phyloP scores from a whole-genome alignment of 2,113 vertebrate genomes.

The Peromyscus leucopus region DNA sequence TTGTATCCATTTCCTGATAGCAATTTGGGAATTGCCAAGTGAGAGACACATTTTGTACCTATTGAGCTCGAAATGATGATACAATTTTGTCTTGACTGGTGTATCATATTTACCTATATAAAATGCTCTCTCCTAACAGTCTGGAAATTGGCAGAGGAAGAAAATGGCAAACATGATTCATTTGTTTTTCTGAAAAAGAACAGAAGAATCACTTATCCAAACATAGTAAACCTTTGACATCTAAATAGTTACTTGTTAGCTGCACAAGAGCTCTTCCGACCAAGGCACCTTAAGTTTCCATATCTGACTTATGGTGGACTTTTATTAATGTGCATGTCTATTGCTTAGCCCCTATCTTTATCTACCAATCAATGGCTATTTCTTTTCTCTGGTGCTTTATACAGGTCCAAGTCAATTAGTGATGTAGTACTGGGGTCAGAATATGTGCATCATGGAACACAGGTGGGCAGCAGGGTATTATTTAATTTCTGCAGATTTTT shows the following conservation, averaged over 20 bases:
- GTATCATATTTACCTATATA: not conserved
- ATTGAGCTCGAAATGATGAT: conserved; percentile 73
- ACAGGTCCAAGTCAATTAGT: conserved; percentile 26
- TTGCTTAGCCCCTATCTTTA: not conserved
- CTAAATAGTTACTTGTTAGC: not conserved
- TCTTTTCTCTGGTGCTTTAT: not conserved
- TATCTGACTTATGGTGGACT: not conserved
- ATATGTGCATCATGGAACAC: not conserved
- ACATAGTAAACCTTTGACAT: conserved; percentile 58
- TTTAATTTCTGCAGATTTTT: not conserved
- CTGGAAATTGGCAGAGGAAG: conserved; percentile 29
- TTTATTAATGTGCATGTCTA: not conserved
- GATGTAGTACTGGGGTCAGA: not conserved
- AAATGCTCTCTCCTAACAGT: conserved; percentile 65
- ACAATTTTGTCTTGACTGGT: conserved; percentile 63
- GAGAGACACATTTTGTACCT: conserved; percentile 66
- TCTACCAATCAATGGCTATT: not conserved
- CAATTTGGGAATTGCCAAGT: conserved; percentile 66
- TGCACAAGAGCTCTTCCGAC: conserved; percentile 30
- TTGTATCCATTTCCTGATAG: conserved; percentile 62
- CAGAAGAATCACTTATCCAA: conserved; percentile 50
- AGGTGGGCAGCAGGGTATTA: not conserved
- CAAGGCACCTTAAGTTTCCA: not conserved
- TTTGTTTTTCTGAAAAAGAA: conserved; percentile 33
- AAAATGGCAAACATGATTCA: conserved; percentile 43